A percentile compares a stretch with the other conserved stretches of the same genome.
Conservation (phyloP, 2,888 invertebrate species). For the Hecatera dysodea region DNA sequence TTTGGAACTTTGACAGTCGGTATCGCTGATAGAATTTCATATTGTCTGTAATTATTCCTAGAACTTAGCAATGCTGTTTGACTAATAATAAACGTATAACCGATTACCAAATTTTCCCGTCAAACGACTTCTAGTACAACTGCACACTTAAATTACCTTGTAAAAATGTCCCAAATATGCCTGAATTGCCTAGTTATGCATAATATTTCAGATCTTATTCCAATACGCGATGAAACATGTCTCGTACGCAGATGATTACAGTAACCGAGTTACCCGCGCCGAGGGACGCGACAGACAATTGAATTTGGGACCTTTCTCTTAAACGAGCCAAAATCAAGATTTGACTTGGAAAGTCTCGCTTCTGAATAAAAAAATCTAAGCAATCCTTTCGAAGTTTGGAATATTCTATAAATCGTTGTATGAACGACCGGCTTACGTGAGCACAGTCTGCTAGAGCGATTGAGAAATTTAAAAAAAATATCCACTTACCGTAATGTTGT, state of each 20-base stretch:
- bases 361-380: conserved; percentile 38
- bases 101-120: too few species aligned
- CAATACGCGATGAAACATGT: conserved; percentile 29
- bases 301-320: conserved; percentile 65
- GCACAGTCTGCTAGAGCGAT: background rate
- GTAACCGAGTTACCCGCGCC: conserved; percentile 37
- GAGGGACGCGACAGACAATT: conserved; percentile 57
- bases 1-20: too few species aligned
- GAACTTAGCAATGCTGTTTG: background rate
- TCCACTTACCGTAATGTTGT: background rate
- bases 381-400: conserved; percentile 30
- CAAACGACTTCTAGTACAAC: background rate
- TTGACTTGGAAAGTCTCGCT: conserved; percentile 62
- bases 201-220: conserved; percentile 8
- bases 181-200: background rate
- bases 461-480: too few species aligned
- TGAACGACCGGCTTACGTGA: background rate
- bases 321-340: conserved; percentile 69
- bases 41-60: background rate
- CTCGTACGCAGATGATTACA: conserved; percentile 34
- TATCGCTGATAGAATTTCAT: too few species aligned
- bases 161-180: background rate
- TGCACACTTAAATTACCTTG: too few species aligned
- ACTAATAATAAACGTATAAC: too few species aligned
- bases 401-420: conserved; percentile 30